These are phyloP conservation scores for Taxidea taxus DNA, from an alignment of 2,113 vertebrate genomes.

Conservation along the genomic window DNA sequence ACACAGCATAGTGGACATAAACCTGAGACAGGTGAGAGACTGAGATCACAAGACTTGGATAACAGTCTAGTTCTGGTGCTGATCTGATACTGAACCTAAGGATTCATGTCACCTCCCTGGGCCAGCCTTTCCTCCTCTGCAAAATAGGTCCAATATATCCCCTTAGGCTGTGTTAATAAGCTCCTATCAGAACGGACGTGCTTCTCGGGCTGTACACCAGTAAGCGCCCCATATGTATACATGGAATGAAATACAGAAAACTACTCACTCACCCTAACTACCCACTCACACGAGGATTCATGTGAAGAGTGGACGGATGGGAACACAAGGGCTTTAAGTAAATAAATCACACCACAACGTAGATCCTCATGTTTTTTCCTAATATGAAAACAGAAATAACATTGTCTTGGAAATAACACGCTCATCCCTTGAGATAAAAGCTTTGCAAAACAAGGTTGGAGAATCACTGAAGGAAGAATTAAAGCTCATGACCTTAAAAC, in stretches of 20 bases:
- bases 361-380: background rate
- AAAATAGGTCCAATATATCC: background rate
- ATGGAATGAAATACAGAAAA: background rate
- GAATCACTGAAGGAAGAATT: slow-evolving; percentile 46
- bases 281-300: background rate
- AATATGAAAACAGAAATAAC: slow-evolving; percentile 21
- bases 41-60: background rate
- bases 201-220: background rate
- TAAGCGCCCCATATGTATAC: background rate
- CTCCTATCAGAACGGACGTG: background rate
- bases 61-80: background rate
- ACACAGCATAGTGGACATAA: background rate
- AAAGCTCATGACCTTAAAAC: slow-evolving; percentile 59
- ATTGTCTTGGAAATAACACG: slow-evolving; percentile 3
- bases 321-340: background rate
- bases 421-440: slow-evolving; percentile 9
- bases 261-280: background rate
- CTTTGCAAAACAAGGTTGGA: slow-evolving; percentile 39
- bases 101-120: background rate
- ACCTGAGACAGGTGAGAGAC: background rate
- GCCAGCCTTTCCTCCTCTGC: background rate
- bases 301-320: background rate
- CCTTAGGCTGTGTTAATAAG: background rate
- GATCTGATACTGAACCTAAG: background rate
- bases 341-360: background rate